Evolutionary conservation across 2,797 vertebrate species (phyloP).

Genomic region (Scleropages formosus): DNA sequence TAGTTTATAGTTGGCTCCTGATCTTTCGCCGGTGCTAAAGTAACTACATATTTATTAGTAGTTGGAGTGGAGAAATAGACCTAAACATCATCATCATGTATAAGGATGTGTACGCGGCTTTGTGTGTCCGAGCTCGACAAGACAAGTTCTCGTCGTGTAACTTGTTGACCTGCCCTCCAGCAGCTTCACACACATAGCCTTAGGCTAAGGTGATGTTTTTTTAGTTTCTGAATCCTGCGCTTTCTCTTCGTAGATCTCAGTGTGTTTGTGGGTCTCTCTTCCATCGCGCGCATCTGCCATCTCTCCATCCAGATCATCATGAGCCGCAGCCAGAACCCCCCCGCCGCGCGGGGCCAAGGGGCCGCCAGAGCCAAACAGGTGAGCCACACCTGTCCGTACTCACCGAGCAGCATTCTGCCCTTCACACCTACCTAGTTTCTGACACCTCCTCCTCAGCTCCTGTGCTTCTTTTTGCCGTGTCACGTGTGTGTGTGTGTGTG

Average conservation of each 20-base stretch:
- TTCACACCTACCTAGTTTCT: neutral
- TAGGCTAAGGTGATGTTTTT: neutral
- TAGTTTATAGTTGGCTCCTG: neutral
- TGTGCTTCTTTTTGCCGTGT: neutral
- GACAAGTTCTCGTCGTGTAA: too few species aligned
- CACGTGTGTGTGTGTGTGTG: too few species aligned
- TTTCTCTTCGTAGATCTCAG: constrained; percentile 14
- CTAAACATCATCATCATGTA: too few species aligned
- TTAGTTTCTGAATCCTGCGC: neutral
- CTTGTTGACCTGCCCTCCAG: too few species aligned
- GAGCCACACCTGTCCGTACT: constrained; percentile 32
- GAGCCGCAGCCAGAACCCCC: constrained; percentile 70
- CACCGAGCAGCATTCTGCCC: neutral
- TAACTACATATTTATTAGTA: too few species aligned
- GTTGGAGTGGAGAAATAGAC: too few species aligned
- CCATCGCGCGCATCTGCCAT: too few species aligned
- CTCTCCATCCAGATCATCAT: constrained; percentile 43
- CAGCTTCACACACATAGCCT: too few species aligned
- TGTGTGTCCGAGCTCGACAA: too few species aligned
- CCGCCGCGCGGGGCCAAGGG: constrained; percentile 68
- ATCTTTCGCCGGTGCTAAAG: neutral
- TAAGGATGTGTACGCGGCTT: too few species aligned
- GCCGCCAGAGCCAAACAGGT: constrained; percentile 76
- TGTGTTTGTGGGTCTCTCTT: too few species aligned
- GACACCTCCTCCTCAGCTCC: neutral